These are phyloP conservation scores for Semaprochilodus insignis DNA, from an alignment of 2,797 vertebrate genomes.

Conservation along the genomic window DNA sequence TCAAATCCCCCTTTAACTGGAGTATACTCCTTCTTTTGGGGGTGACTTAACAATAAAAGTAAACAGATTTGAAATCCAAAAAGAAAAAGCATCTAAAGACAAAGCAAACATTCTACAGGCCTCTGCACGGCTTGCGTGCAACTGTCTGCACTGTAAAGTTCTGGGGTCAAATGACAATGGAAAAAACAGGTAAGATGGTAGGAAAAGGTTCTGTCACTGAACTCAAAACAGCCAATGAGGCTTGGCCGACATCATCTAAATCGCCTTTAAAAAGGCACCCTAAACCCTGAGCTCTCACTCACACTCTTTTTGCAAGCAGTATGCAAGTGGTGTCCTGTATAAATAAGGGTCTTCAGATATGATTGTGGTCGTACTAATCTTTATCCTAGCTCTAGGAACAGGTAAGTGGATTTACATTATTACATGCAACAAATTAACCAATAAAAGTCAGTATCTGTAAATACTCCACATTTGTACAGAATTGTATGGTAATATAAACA, in stretches of 20 bases:
- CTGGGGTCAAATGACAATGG: background rate
- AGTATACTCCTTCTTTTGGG: no score
- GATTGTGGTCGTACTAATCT: background rate
- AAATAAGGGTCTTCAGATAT: background rate
- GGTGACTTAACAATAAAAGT: no score
- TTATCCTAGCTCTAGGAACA: background rate
- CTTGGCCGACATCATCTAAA: constrained; percentile 1
- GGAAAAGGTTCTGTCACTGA: constrained; percentile 3
- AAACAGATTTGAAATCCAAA: no score
- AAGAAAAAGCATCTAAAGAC: background rate
- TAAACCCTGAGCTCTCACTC: constrained; percentile 1
- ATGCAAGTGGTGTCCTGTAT: background rate
- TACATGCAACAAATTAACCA: background rate
- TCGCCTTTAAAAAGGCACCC: background rate
- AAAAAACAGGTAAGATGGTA: background rate
- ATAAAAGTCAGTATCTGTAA: no score
- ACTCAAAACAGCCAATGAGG: constrained; percentile 25
- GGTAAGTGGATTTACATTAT: constrained; percentile 5
- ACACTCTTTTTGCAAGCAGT: background rate
- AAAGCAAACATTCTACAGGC: background rate
- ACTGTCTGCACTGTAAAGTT: background rate
- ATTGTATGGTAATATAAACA: no score
- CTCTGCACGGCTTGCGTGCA: background rate
- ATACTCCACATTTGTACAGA: no score
- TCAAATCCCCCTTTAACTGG: no score